Evolutionary conservation across 2,888 invertebrate genomes (phyloP).

Genomic region (Junonia oenone): DNA sequence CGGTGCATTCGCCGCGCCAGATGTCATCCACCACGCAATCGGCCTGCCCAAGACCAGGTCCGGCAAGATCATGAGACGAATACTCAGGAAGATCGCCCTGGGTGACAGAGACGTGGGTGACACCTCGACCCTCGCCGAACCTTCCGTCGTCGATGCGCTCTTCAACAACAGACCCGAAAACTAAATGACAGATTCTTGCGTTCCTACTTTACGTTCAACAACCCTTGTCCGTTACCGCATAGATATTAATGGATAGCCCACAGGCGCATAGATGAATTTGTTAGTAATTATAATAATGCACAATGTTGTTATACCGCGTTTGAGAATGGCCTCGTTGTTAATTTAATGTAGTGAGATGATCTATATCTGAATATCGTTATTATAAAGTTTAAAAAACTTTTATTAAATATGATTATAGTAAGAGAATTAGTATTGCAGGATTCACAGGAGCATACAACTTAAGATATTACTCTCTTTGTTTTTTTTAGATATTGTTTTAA

Average conservation of each 20-base stretch:
- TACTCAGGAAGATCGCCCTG: conserved; percentile 94
- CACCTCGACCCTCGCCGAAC: conserved; percentile 95
- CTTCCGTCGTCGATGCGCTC: conserved; percentile 89
- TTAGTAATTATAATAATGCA: conserved; percentile 4
- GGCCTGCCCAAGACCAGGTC: conserved; percentile 97
- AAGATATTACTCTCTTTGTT: no score
- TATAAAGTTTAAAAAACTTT: background rate
- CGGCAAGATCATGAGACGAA: conserved; percentile 98
- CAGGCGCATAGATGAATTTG: background rate
- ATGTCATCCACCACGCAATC: conserved; percentile 95
- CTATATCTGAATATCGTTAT: background rate
- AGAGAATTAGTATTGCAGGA: background rate
- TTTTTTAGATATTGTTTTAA: no score
- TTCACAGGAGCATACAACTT: background rate
- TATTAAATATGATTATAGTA: conserved; percentile 1
- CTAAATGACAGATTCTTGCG: background rate
- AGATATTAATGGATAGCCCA: background rate
- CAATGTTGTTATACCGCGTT: conserved; percentile 3
- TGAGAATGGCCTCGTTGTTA: conserved; percentile 5
- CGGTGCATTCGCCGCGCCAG: conserved; percentile 97
- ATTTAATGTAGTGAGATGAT: background rate
- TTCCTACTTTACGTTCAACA: conserved; percentile 8
- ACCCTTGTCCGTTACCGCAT: background rate
- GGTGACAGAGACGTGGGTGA: conserved; percentile 95
- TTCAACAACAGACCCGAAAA: conserved; percentile 84